These are phyloP conservation scores for Oncorhynchus masou DNA, from an alignment of 2,113 vertebrate species.

Conservation along the genomic window DNA sequence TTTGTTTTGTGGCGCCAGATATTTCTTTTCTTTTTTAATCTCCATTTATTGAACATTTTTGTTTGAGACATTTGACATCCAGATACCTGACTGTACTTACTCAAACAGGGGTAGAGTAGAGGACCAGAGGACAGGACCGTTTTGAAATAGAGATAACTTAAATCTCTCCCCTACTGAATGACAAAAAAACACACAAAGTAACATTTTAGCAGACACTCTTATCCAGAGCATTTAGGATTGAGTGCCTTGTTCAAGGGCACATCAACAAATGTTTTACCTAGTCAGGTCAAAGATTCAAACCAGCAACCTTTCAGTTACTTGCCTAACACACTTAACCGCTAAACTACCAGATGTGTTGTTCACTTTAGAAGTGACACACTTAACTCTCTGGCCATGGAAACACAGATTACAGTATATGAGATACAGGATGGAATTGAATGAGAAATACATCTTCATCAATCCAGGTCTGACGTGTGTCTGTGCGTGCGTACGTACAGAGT, in stretches of 20 bases:
- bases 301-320: no score
- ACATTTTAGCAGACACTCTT: no score
- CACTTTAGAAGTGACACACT: not conserved
- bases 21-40: not conserved
- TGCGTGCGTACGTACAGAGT: not conserved
- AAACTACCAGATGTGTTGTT: not conserved
- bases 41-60: not conserved
- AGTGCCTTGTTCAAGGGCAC: no score
- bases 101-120: not conserved
- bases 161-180: not conserved
- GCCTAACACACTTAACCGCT: no score
- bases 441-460: slow-evolving; percentile 4
- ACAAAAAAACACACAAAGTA: not conserved
- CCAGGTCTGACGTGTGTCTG: not conserved
- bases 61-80: not conserved
- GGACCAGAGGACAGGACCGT: not conserved
- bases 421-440: not conserved
- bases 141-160: not conserved
- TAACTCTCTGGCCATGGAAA: not conserved
- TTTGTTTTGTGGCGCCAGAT: not conserved
- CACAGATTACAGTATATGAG: not conserved
- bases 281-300: no score
- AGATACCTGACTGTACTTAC: not conserved
- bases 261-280: no score
- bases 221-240: no score